A percentile compares a stretch with the other conserved stretches of the same genome.
Conservation (phyloP, 53 echinoderm and acorn worm genomes). For the Hippasteria phrygiana region DNA sequence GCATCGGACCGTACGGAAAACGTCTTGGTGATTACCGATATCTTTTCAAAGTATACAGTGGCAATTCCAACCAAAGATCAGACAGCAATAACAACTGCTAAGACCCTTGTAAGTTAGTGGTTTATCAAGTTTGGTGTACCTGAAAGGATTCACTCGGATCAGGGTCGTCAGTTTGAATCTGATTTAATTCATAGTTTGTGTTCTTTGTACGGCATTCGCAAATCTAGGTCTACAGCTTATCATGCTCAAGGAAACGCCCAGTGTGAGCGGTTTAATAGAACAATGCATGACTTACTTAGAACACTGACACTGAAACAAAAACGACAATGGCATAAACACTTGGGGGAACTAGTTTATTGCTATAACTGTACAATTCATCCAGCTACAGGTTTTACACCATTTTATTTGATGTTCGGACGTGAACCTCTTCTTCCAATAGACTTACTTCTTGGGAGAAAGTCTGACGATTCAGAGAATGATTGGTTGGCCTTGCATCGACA, state of each 20-base stretch:
- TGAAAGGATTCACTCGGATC: conserved; percentile 77
- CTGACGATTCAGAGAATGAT: not conserved
- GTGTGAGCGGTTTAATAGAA: no score
- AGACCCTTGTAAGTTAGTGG: conserved; percentile 69
- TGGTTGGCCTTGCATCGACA: conserved; percentile 15
- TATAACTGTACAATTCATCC: conserved; percentile 9
- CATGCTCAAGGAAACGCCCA: no score
- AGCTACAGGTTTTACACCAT: conserved; percentile 17
- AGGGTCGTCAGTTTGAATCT: conserved; percentile 83
- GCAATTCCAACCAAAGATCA: conserved; percentile 78
- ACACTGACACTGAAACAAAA: conserved; percentile 16
- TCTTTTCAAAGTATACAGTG: conserved; percentile 79
- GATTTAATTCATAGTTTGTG: conserved; percentile 52
- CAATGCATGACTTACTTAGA: no score
- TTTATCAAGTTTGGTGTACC: conserved; percentile 84
- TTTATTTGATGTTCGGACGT: conserved; percentile 23
- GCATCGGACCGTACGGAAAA: conserved; percentile 62
- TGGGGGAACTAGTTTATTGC: conserved; percentile 4
- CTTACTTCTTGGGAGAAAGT: not conserved
- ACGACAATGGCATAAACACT: conserved; percentile 2
- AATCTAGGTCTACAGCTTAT: conserved; percentile 32
- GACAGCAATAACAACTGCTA: conserved; percentile 85
- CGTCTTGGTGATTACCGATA: conserved; percentile 75
- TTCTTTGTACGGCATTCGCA: not conserved
- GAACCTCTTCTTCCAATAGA: conserved; percentile 14